phyloP scores from a whole-genome alignment of 2,797 vertebrate species.

The Selene dorsalis region DNA sequence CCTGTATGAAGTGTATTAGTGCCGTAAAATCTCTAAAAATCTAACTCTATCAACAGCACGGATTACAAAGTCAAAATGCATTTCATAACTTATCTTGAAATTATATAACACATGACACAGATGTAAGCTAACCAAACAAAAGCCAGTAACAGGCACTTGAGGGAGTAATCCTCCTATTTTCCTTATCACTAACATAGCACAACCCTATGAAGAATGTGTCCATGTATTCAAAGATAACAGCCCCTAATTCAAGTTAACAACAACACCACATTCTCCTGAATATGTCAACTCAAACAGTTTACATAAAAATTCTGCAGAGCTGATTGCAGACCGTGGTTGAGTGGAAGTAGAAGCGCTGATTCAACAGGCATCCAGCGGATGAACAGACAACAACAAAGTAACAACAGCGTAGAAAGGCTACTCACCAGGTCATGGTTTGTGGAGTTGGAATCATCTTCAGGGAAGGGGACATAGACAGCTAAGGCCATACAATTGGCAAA shows the following conservation, averaged over 20 bases:
- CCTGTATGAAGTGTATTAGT: conserved; percentile 14
- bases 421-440: conserved; percentile 99
- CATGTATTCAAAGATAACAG: background rate
- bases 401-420: conserved; percentile 51
- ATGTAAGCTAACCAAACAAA: background rate
- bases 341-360: background rate
- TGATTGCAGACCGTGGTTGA: background rate
- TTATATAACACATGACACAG: background rate
- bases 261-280: background rate
- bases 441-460: conserved; percentile 99
- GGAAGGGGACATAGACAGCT: conserved; percentile 99
- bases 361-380: conserved; percentile 14
- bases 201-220: background rate
- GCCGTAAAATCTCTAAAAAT: conserved; percentile 24
- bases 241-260: background rate
- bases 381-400: conserved; percentile 2
- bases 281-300: background rate
- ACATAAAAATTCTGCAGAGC: conserved; percentile 1
- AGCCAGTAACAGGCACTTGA: background rate
- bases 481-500: conserved; percentile 99
- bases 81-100: conserved; percentile 10
- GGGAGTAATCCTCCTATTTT: background rate
- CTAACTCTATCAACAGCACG: conserved; percentile 3
- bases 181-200: background rate
- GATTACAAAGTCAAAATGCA: conserved; percentile 4